Conservation (phyloP, 2,888 invertebrate genomes). For the Dione vanillae region DNA sequence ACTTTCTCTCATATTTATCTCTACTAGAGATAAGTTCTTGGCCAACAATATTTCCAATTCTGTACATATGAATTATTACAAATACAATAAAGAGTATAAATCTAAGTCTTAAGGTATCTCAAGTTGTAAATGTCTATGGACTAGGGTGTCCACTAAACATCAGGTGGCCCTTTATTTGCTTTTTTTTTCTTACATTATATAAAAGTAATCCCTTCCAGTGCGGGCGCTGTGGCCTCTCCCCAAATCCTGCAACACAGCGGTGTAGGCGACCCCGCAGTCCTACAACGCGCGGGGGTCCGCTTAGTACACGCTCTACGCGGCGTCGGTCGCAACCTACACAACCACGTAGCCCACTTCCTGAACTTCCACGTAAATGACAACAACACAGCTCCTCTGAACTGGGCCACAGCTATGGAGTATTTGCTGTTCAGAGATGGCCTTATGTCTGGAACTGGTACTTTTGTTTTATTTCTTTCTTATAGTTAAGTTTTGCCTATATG, state of each 20-base stretch:
- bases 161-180: too few species aligned
- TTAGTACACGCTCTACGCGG: conserved; percentile 89
- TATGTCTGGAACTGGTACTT: conserved; percentile 94
- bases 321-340: conserved; percentile 93
- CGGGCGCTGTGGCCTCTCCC: conserved; percentile 96
- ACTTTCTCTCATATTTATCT: too few species aligned
- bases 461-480: too few species aligned
- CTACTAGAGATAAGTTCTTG: too few species aligned
- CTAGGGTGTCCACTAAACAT: too few species aligned
- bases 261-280: conserved; percentile 90
- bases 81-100: too few species aligned
- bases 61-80: too few species aligned
- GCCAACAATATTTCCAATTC: too few species aligned
- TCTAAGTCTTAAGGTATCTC: too few species aligned
- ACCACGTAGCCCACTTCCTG: conserved; percentile 92
- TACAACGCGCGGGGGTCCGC: conserved; percentile 86
- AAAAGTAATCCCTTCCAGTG: conserved; percentile 64
- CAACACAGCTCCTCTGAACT: conserved; percentile 93
- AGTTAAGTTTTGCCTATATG: too few species aligned
- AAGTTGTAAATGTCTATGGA: too few species aligned
- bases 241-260: conserved; percentile 96
- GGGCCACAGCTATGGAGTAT: conserved; percentile 97
- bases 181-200: too few species aligned
- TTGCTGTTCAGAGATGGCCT: conserved; percentile 93
- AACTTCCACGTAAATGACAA: conserved; percentile 93